A percentile compares a stretch with the other conserved stretches of the same genome.
These are phyloP conservation scores for Ormyrus nitidulus DNA, from an alignment of 2,888 invertebrate species.

Conservation along the genomic window DNA sequence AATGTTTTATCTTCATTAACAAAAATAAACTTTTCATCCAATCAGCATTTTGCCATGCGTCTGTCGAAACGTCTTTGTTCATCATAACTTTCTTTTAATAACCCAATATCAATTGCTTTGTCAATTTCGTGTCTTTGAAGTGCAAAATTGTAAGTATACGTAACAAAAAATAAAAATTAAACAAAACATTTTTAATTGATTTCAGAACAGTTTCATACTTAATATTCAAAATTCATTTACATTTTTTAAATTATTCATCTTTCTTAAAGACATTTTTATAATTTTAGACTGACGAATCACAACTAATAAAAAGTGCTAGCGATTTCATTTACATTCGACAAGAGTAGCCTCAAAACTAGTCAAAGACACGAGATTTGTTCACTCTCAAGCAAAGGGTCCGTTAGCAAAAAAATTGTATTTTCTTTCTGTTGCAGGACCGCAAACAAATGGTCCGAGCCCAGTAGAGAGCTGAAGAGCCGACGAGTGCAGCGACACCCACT, in stretches of 20 bases:
- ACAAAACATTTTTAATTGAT: not conserved
- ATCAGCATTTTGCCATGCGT: conserved; percentile 28
- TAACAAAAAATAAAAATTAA: not conserved
- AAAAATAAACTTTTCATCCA: conserved; percentile 23
- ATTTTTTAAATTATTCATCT: not conserved
- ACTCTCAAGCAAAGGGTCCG: conserved; percentile 6
- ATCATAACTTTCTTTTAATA: conserved; percentile 37
- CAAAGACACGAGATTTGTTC: conserved; percentile 35
- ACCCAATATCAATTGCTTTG: conserved; percentile 30
- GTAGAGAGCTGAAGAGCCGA: conserved; percentile 56
- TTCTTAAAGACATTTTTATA: not conserved
- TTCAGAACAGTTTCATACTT: not conserved
- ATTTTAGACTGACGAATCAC: not conserved
- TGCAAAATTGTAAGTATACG: conserved; percentile 8
- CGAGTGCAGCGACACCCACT: not conserved
- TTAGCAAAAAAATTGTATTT: conserved; percentile 56
- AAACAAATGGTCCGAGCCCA: conserved; percentile 71
- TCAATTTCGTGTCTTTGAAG: conserved; percentile 43
- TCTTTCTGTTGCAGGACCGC: conserved; percentile 73
- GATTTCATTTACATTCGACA: not conserved
- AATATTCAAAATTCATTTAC: not conserved
- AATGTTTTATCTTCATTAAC: conserved; percentile 34
- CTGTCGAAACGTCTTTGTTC: conserved; percentile 23
- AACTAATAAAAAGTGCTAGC: not conserved
- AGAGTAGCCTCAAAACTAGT: not conserved